Evolutionary conservation across 2,113 vertebrate species (phyloP).

Genomic region (Alethe castanea): DNA sequence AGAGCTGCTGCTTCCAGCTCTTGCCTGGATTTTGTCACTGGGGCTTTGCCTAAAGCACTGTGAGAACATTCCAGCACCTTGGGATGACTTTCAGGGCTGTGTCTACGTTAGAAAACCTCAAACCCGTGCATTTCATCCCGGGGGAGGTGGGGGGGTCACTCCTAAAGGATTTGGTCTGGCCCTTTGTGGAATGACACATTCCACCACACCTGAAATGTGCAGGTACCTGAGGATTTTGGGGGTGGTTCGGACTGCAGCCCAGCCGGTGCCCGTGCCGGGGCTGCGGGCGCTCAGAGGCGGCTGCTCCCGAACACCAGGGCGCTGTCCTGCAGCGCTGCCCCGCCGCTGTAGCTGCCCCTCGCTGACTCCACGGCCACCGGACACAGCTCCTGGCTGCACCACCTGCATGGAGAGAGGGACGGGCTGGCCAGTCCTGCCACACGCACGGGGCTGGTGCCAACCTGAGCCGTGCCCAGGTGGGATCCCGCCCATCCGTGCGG

Average conservation of each 20-base stretch:
- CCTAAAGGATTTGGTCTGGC: background rate
- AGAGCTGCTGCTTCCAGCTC: background rate
- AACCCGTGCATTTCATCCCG: fast-evolving
- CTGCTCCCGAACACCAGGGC: slow-evolving; percentile 69
- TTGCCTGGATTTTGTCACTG: background rate
- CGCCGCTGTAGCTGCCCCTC: slow-evolving; percentile 60
- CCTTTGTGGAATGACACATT: fast-evolving
- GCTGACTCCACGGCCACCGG: slow-evolving; percentile 56
- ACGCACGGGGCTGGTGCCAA: fast-evolving
- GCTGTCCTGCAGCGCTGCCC: background rate
- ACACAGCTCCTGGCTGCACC: slow-evolving; percentile 82
- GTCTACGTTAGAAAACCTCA: fast-evolving
- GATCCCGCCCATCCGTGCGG: fast-evolving
- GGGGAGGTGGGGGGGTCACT: background rate
- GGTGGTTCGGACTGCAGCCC: background rate
- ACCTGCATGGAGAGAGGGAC: slow-evolving; percentile 59
- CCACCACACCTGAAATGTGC: background rate
- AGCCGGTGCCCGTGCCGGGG: background rate
- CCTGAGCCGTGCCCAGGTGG: fast-evolving
- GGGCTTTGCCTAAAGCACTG: background rate
- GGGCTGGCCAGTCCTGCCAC: fast-evolving
- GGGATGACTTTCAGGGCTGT: fast-evolving
- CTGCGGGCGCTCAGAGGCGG: background rate
- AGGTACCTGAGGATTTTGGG: background rate
- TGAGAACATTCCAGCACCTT: background rate